Conservation (phyloP, 92 coral and sea anemone genomes). For the Porites divaricata region DNA sequence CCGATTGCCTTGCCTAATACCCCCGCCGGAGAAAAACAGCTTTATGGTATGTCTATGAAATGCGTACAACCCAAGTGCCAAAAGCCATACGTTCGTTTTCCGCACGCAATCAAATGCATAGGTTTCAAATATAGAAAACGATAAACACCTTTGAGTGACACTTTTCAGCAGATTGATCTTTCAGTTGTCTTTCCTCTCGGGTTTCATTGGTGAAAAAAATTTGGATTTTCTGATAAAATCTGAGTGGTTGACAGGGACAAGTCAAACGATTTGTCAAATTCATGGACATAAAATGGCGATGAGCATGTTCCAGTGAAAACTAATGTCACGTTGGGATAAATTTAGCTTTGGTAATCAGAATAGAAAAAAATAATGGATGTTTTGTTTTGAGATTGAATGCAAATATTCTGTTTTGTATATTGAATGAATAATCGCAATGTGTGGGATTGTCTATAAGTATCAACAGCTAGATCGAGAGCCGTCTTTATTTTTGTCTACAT, state of each 20-base stretch:
- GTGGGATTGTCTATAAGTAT: not conserved
- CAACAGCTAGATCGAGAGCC: too few relatives aligned
- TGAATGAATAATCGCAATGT: too few relatives aligned
- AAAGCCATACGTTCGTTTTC: not conserved
- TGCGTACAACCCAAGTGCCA: not conserved
- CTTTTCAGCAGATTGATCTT: conserved; percentile 21
- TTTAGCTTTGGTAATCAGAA: not conserved
- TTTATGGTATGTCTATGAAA: not conserved
- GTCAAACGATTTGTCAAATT: conserved; percentile 8
- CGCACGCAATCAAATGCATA: not conserved
- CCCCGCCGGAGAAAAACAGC: conserved; percentile 3
- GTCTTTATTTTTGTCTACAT: too few relatives aligned
- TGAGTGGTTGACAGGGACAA: not conserved
- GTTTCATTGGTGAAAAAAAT: conserved; percentile 3
- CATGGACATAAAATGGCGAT: not conserved
- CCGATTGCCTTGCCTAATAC: conserved; percentile 11
- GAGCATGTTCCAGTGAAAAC: not conserved
- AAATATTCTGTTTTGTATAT: too few relatives aligned
- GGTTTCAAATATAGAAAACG: conserved; percentile 15
- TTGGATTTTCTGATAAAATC: not conserved
- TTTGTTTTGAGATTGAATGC: too few relatives aligned
- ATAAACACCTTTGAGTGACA: conserved; percentile 33
- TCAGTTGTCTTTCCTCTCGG: conserved; percentile 9
- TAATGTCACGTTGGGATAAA: not conserved
- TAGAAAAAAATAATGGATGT: too few relatives aligned